These are phyloP conservation scores for Oreohelix idahoensis DNA, from an alignment of 1,140 invertebrate species.

Conservation along the genomic window DNA sequence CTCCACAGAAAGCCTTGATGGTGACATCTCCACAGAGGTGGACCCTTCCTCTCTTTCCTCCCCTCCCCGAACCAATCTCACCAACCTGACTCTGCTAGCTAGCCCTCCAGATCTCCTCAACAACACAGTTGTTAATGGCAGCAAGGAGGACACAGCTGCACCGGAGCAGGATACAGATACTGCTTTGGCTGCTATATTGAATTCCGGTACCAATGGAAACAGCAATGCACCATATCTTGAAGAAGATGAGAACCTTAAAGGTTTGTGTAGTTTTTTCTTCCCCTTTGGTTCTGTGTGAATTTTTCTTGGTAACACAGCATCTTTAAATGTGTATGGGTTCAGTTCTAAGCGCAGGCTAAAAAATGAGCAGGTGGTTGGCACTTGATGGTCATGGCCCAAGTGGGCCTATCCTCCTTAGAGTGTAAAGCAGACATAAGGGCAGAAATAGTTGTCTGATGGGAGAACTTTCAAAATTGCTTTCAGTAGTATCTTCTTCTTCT, in stretches of 20 bases:
- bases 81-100: slow-evolving; percentile 33
- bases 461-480: no score
- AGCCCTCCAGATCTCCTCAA: slow-evolving; percentile 34
- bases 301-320: no score
- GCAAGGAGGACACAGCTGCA: neutral
- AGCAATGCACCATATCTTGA: slow-evolving; percentile 33
- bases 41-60: slow-evolving; percentile 5
- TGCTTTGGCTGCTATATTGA: neutral
- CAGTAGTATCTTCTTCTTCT: no score
- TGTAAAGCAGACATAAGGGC: no score
- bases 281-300: no score
- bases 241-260: slow-evolving; percentile 57
- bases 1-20: slow-evolving; percentile 35
- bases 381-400: no score
- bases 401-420: no score
- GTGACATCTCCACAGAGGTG: neutral
- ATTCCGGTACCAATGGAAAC: neutral
- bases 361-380: no score
- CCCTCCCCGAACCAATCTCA: slow-evolving; percentile 12
- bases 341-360: no score
- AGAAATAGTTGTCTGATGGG: no score
- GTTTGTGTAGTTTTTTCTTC: slow-evolving; percentile 45
- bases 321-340: no score
- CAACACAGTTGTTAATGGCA: slow-evolving; percentile 37
- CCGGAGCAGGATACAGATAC: slow-evolving; percentile 18